A percentile compares a stretch with the other conserved stretches of the same genome.
These are phyloP conservation scores for Meiosimyza platycephala DNA, from an alignment of 2,888 invertebrate genomes.

Conservation along the genomic window DNA sequence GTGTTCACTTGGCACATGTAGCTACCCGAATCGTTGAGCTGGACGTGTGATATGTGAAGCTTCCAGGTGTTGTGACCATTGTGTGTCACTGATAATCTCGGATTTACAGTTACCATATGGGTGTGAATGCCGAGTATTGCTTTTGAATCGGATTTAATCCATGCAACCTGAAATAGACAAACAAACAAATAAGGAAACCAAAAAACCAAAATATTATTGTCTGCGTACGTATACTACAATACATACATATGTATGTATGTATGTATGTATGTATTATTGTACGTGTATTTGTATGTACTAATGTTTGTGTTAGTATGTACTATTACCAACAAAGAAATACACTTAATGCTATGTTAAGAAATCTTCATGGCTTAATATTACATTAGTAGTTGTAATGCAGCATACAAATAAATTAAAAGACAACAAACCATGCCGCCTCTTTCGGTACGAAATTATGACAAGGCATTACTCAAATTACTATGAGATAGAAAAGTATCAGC, in stretches of 20 bases:
- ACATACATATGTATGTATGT: too few relatives aligned
- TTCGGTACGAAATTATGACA: background rate
- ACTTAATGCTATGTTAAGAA: conserved; percentile 40
- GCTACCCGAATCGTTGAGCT: conserved; percentile 90
- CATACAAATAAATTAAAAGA: conserved; percentile 35
- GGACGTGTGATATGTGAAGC: conserved; percentile 88
- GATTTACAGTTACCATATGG: conserved; percentile 89
- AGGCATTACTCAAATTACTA: background rate
- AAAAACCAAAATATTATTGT: background rate
- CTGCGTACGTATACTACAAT: background rate
- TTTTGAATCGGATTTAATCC: conserved; percentile 92
- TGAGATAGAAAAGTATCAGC: too few relatives aligned
- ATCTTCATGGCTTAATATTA: conserved; percentile 49
- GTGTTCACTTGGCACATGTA: conserved; percentile 97
- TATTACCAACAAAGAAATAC: conserved; percentile 38
- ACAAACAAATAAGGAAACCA: conserved; percentile 37
- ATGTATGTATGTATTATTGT: background rate
- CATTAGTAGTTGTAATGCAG: conserved; percentile 31
- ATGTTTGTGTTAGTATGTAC: background rate
- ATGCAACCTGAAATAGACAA: conserved; percentile 78
- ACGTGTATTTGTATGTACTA: background rate
- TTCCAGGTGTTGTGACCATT: conserved; percentile 96
- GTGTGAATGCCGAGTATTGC: conserved; percentile 90
- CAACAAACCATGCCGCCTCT: background rate
- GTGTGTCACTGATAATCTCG: conserved; percentile 86